Evolutionary conservation across 2,113 vertebrate genomes (phyloP), one percentile per base, ranked within the genome.

Genomic region (Perca schrenkii): DNA sequence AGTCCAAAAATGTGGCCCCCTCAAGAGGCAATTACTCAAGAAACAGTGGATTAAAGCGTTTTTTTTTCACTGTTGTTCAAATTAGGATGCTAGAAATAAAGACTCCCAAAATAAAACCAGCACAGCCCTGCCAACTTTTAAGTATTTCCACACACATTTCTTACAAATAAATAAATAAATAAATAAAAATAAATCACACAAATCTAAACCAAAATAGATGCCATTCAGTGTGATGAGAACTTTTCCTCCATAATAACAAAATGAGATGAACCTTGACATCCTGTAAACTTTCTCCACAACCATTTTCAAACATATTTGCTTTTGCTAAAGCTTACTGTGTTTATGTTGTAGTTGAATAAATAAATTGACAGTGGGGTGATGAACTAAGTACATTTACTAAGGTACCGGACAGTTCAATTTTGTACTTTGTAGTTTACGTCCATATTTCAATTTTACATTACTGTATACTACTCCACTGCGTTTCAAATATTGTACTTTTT

Each of bases 1-100:
- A 71, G 65, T 83, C 89, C 86, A 88, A 85, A 88, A 82, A 82
- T 65, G 31, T 67, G 22, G 74, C n/a, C 54, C 58, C 49, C 62
- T 56, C 60, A 46, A 76, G 65, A 85, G 84, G 80, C 87, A 89
- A 90, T 91, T 90, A 87, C 89, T 90, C 86, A 85, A 92, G 75
- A 94, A 88, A 87, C 88, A 84, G 72, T 83, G 83, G 80, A 89
- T 88, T 90, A 91, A 91, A 88, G 81, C 64, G 21, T 74, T 85
- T 88, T 89, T 77, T 84, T 50, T 21, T 6, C 1, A 2, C 12
- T 80, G 67, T 61, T 82, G 74, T 85, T 93, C 80, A 89, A 93
- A 91, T 90, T 82, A 93, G 74, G 80, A 79, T 77, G 87, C 84
- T 84, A 80, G 71, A 88, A 90, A 88, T 82, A 89, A 84, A 82